A percentile compares a stretch with the other conserved stretches of the same genome.
These are phyloP conservation scores for Platysternon megacephalum DNA, from an alignment of 2,113 vertebrate genomes.

Conservation along the genomic window DNA sequence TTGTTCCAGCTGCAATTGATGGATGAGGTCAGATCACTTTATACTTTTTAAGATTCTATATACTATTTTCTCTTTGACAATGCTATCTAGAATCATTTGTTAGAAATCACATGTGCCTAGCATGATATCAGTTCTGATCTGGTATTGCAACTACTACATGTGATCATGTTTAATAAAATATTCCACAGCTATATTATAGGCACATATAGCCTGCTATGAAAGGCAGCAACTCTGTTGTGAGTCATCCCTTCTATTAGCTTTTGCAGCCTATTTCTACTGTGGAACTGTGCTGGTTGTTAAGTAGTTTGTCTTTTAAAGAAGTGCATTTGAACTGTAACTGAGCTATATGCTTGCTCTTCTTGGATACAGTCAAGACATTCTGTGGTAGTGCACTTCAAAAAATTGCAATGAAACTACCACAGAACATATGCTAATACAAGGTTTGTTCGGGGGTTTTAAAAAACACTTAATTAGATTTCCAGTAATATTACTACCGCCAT, in stretches of 20 bases:
- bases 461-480: background rate
- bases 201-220: background rate
- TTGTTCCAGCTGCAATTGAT: background rate
- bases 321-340: background rate
- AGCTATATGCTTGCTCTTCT: background rate
- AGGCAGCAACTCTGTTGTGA: background rate
- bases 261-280: background rate
- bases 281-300: background rate
- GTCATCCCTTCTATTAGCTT: background rate
- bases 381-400: background rate
- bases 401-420: background rate
- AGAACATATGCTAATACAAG: background rate
- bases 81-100: background rate
- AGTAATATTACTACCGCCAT: background rate
- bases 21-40: background rate
- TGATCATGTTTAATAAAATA: background rate
- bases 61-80: background rate
- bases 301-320: background rate
- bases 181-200: background rate
- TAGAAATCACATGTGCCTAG: background rate
- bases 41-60: background rate
- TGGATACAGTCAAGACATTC: background rate
- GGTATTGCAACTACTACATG: background rate
- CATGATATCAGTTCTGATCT: slow-evolving; percentile 30
- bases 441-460: background rate